A percentile compares a stretch with the other conserved stretches of the same genome.
These are phyloP conservation scores for Drosophila antonietae DNA, from an alignment of 2,888 invertebrate species.

Conservation along the genomic window DNA sequence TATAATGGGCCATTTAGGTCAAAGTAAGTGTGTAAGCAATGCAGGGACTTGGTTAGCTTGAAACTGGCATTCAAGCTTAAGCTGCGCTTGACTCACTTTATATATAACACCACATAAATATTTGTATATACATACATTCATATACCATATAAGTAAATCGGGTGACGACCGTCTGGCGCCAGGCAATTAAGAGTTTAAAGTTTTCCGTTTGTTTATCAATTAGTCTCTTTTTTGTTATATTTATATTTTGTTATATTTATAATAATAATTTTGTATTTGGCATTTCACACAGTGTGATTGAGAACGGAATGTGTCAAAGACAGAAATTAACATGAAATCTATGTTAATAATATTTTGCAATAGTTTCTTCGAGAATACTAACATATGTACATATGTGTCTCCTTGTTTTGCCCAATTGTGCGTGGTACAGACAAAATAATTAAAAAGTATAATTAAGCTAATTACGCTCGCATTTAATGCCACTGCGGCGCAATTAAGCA, in stretches of 20 bases:
- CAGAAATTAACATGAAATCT: conserved; percentile 1
- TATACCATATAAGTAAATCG: conserved; percentile 4
- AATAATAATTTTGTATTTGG: conserved; percentile 39
- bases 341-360: conserved; percentile 15
- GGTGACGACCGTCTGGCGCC: conserved; percentile 67
- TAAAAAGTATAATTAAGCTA: conserved; percentile 73
- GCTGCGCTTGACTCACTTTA: conserved; percentile 17
- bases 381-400: conserved; percentile 6
- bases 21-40: conserved; percentile 48
- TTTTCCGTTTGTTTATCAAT: conserved; percentile 63
- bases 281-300: conserved; percentile 29
- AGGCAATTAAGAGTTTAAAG: conserved; percentile 61
- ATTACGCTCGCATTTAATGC: conserved; percentile 65
- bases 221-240: conserved; percentile 50
- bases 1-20: conserved; percentile 61
- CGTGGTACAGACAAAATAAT: conserved; percentile 56
- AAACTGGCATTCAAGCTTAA: conserved; percentile 33
- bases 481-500: conserved; percentile 58
- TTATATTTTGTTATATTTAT: too few relatives aligned
- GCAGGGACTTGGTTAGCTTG: conserved; percentile 23
- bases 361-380: not conserved
- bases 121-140: not conserved
- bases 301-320: conserved; percentile 17
- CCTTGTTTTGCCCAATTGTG: conserved; percentile 36
- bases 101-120: conserved; percentile 14